Percentiles rank a stretch among this genome's conserved stretches.
Conservation (phyloP, 2,888 invertebrate species). For the Nephrotoma guestfalica region DNA sequence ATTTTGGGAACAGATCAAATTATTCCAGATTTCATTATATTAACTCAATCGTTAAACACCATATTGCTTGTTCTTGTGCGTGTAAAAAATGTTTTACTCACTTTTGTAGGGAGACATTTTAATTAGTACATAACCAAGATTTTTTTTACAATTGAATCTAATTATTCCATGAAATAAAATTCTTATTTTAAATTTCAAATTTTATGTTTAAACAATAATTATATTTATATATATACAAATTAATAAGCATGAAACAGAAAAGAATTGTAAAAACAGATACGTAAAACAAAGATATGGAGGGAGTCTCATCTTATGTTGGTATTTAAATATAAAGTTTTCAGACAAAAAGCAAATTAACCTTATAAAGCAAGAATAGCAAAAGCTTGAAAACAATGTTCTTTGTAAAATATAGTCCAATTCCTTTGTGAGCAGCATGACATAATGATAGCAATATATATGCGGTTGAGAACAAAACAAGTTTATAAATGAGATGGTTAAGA, state of each 20-base stretch:
- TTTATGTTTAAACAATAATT: background rate
- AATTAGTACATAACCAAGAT: background rate
- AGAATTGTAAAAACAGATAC: background rate
- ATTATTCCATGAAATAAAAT: background rate
- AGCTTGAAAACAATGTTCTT: no score
- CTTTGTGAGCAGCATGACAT: background rate
- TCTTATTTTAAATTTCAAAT: background rate
- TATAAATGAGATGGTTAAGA: background rate
- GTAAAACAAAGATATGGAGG: no score
- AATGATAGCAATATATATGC: background rate
- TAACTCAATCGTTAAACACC: no score
- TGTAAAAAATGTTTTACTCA: no score
- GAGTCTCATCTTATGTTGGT: no score
- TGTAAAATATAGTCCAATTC: background rate
- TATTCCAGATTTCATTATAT: no score
- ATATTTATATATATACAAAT: background rate
- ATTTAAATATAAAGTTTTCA: no score
- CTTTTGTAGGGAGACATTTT: background rate
- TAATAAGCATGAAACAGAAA: background rate
- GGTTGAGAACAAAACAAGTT: background rate
- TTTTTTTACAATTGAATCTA: background rate
- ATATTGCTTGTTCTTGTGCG: no score
- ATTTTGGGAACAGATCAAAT: no score
- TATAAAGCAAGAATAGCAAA: no score
- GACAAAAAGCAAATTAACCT: no score